Evolutionary conservation across 2,888 invertebrate species (phyloP), one percentile per base, ranked within the genome.

Genomic region (Morpho deidamia): DNA sequence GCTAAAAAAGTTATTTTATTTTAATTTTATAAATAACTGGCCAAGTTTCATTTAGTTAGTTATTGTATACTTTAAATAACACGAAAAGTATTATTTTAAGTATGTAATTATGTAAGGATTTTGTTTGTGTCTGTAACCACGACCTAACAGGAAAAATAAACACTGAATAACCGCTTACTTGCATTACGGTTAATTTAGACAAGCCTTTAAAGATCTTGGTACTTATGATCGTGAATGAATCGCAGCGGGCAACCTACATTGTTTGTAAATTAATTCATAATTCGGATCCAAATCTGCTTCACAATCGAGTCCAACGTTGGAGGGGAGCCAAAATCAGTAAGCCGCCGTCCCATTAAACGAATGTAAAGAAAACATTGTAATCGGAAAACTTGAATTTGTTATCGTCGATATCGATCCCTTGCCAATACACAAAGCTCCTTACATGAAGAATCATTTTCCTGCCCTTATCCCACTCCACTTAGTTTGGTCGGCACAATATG

Each of bases 241-340:
- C 43, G 32, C 49, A 37, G 32, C 14, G 11, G 8, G 8, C 11
- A 8, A 42, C 14, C 8, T 11, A 51, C 23, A 58, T 55, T 55
- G 50, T 56, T 55, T 44, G 53, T 44, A 51, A 51, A 52, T 52
- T 51, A 44, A 56, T 55, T 45, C 46, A 55, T 40, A 47, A 50
- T 38, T 47, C 43, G 43, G 39, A 49, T 51, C 23, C 44, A 46
- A 52, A 47, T 52, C 42, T 43, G 45, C 38, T 45, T 53, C 40
- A 52, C 53, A 49, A 52, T 58, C 43, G 48, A 42, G 48, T 34
- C 43, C 12, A 10, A 12, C 33, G 14, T 55, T 58, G 58, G 58
- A 58, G 43, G 11, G 32, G n/a, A 35, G 58, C 56, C 56, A 58
- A 11, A 4, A 33, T 23, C 37, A 8, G 44, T 33, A 23, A 34